phyloP scores from a whole-genome alignment of 2,113 vertebrate species.

The Circaetus cinerascens region DNA sequence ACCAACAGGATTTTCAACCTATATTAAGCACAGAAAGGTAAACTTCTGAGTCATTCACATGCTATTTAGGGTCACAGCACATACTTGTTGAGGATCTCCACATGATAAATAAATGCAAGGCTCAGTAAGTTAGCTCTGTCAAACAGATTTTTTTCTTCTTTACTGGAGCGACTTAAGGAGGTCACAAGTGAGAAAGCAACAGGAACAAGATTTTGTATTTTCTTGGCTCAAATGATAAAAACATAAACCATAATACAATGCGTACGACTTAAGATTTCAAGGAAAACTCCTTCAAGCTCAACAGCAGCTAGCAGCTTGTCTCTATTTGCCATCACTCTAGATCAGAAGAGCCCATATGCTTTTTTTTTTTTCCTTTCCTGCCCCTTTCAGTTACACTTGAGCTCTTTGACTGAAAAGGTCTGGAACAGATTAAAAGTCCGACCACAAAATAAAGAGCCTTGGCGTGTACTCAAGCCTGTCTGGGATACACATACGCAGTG shows the following conservation, averaged over 20 bases:
- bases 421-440: slow-evolving; percentile 96
- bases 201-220: slow-evolving; percentile 37
- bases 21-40: background rate
- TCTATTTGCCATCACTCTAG: slow-evolving; percentile 69
- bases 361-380: slow-evolving; percentile 3
- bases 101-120: background rate
- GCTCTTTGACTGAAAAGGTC: slow-evolving; percentile 93
- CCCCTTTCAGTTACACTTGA: slow-evolving; percentile 80
- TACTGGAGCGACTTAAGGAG: background rate
- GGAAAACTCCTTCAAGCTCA: slow-evolving; percentile 66
- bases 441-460: slow-evolving; percentile 90
- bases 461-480: slow-evolving; percentile 90
- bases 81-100: background rate
- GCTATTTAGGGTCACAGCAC: slow-evolving; percentile 15
- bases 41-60: slow-evolving; percentile 7
- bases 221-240: slow-evolving; percentile 56
- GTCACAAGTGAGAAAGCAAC: slow-evolving; percentile 13
- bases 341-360: slow-evolving; percentile 59
- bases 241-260: slow-evolving; percentile 17
- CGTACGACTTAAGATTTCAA: slow-evolving; percentile 47
- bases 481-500: slow-evolving; percentile 81
- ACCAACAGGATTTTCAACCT: background rate
- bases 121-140: background rate
- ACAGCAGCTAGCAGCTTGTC: slow-evolving; percentile 70
- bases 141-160: background rate